Conservation (phyloP, 37 sponge, comb jelly and placozoan species). For the Geodia barretti region DNA sequence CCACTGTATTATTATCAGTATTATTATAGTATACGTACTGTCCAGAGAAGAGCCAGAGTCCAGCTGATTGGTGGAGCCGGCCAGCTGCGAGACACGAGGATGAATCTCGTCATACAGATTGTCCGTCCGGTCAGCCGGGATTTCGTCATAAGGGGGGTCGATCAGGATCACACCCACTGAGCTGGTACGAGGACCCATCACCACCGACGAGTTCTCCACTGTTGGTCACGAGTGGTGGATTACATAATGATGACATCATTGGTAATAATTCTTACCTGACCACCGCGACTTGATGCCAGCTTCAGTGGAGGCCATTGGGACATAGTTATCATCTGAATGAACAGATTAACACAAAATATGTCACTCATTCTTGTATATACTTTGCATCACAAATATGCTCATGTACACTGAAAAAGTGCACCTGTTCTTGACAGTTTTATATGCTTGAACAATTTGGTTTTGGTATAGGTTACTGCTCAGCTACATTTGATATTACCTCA, state of each 20-base stretch:
- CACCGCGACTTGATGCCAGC: slow-evolving; percentile 8
- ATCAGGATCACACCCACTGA: background rate
- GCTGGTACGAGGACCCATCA: background rate
- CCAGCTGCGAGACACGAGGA: background rate
- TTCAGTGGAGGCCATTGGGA: slow-evolving; percentile 26
- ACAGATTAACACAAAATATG: too few relatives aligned
- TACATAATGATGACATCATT: background rate
- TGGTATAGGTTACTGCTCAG: too few relatives aligned
- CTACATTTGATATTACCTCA: too few relatives aligned
- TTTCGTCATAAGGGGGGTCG: slow-evolving; percentile 27
- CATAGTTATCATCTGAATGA: slow-evolving; percentile 33
- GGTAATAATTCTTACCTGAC: slow-evolving; percentile 2
- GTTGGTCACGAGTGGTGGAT: background rate
- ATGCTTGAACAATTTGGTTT: too few relatives aligned
- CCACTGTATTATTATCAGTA: too few relatives aligned
- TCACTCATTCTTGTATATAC: too few relatives aligned
- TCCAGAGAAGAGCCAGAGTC: too few relatives aligned
- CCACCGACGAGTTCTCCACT: background rate
- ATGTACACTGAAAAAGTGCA: too few relatives aligned
- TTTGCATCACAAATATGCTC: too few relatives aligned
- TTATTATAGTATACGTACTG: too few relatives aligned
- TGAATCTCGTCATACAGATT: slow-evolving; percentile 11
- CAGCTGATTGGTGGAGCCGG: too few relatives aligned
- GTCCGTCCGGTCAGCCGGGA: slow-evolving; percentile 12
- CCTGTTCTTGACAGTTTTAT: too few relatives aligned